Base-by-base conservation (phyloP, 2,888 invertebrate species). In the Tetranychus truncatus region DNA sequence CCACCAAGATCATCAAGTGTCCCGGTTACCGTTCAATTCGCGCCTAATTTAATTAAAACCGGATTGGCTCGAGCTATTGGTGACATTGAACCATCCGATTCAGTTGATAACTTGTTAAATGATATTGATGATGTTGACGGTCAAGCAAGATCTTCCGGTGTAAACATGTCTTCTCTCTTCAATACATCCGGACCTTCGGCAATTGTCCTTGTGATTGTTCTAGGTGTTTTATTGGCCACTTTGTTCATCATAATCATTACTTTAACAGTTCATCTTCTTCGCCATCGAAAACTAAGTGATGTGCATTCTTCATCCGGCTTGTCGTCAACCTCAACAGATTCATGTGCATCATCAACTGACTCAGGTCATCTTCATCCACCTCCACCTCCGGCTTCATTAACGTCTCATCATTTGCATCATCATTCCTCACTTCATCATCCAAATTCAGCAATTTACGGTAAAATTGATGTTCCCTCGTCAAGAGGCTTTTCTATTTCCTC, bases 221-320 rank as follows among this genome's bases (percentile, higher is more conserved):
- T 90, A 79, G 90, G 89, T 75, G 87, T 88, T 74, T 87, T 90
- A 76, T 85, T 91, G 44, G 88, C 88, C 44, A 84, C 91, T 67
- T 87, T 92, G 44, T 87, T 89, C 45, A 84, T 91, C 75, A 87
- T 92, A 71, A 89, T 92, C 79, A 86, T 89, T 71, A 86, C 88
- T 55, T 85, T 92, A 69, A 87, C 90, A 66, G 85, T 88, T 74
- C 91, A 91, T 82, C 90, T 92, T 80, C 75, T 80, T 9, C 80
- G 80, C 74, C 15, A 45, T 45, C 24, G 45, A 9, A 45, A 44
- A 46, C 15, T 55, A 6, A 55, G 15, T 55, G 55, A 55, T 55
- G 74, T 77, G 4, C 69, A 46, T 20, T n/a, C 75, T 18, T 65
- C 76, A 45, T 73, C 75, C 55, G 46, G 76, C 45, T 74, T 76